Evolutionary conservation across 1,140 invertebrate genomes (phyloP), one percentile per base, ranked within the genome.

Genomic region (Bombus waltoni): DNA sequence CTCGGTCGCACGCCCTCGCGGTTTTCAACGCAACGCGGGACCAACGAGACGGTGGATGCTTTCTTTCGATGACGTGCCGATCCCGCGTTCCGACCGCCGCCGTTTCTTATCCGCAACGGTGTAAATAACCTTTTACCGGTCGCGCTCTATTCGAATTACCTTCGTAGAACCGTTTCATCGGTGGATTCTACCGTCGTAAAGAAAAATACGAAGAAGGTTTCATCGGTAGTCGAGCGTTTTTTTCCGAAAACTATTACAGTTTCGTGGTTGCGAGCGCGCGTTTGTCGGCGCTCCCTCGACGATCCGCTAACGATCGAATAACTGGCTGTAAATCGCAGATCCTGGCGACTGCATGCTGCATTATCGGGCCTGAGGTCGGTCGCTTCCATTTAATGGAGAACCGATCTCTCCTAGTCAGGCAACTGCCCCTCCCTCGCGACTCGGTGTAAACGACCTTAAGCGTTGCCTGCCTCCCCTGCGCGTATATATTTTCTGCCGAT

Each of bases 1-100:
- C 53, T 59, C 53, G 62, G 78, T 89, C 88, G 87, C 88, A 88
- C 73, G 88, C 83, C 73, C 9, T 25, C 44, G 82, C 74, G 28
- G 70, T n/a, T 68, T 28, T 44, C 72, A 53, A 47, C 81, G 5
- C 22, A 53, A 22, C 47, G 18, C 47, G 47, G 9, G 3, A 32
- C 38, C 10, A 13, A 3, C 73, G 44, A 25, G 25, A 28, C 70
- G 13, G 10, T 44, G 9, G 11, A 2, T 40, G 32, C 22, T 35
- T 71, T 40, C 44, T 35, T 71, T 47, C 40, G 62, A 83, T n/a
- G 25, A 42, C 11, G n/a, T 25, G 65, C 15, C 57, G 40, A 44
- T 59, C 38, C 32, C 65, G n/a, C n/a, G 0, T 1, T n/a, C 47
- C 47, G 47, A 32, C 62, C 32, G 66, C 1, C 22, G 18, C 8